A percentile compares a stretch with the other conserved stretches of the same genome.
Conservation (phyloP, 2,797 vertebrate genomes). For the Anguilla anguilla region DNA sequence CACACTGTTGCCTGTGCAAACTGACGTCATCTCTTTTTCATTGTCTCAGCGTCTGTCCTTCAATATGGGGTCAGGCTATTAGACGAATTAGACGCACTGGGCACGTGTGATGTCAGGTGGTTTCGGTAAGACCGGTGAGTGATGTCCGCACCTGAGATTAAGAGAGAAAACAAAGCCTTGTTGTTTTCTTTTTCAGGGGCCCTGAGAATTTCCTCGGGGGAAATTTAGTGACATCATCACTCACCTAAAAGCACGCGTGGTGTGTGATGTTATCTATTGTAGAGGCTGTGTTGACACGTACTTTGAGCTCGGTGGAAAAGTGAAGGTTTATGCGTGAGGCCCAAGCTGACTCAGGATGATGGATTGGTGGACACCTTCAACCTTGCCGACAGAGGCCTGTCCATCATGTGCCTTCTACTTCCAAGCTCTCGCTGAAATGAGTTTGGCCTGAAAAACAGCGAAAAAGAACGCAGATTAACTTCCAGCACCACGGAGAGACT, state of each 20-base stretch:
- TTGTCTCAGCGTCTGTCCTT: not conserved
- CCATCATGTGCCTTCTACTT: constrained; percentile 65
- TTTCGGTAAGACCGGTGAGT: not conserved
- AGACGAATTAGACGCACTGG: not conserved
- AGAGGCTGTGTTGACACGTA: too few relatives aligned
- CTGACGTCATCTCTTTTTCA: not conserved
- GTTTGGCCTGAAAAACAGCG: not conserved
- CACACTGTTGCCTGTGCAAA: not conserved
- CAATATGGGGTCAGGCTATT: not conserved
- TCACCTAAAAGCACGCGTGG: not conserved
- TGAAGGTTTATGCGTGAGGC: not conserved
- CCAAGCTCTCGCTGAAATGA: not conserved
- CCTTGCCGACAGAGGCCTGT: constrained; percentile 63
- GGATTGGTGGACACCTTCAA: constrained; percentile 62
- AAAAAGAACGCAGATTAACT: not conserved
- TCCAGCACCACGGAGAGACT: not conserved
- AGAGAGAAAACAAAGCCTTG: not conserved
- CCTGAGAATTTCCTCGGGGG: not conserved
- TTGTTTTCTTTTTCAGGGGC: not conserved
- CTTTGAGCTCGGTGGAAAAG: not conserved
- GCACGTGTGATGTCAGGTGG: not conserved
- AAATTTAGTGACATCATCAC: not conserved
- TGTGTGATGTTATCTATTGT: not conserved
- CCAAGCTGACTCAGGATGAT: constrained; percentile 71
- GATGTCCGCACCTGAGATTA: not conserved